A percentile compares a stretch with the other conserved stretches of the same genome.
These are phyloP conservation scores for Dendronephthya gigantea DNA, from an alignment of 64 coral and sea anemone genomes.

Conservation along the genomic window DNA sequence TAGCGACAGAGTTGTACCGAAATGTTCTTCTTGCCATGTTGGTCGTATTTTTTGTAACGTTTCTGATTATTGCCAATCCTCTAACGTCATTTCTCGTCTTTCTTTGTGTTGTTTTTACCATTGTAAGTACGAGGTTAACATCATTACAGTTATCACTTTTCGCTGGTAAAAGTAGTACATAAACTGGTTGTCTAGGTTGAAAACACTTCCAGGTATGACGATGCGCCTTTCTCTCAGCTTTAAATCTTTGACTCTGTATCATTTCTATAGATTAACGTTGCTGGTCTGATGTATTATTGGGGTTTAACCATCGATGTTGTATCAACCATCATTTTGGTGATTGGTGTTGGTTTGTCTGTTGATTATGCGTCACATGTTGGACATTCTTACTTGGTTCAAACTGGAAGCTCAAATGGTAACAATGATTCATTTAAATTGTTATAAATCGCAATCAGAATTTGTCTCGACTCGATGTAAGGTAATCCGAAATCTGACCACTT, in stretches of 20 bases:
- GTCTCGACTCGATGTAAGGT: no score
- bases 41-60: not conserved
- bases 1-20: not conserved
- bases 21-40: not conserved
- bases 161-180: no score
- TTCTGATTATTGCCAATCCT: not conserved
- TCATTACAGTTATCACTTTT: no score
- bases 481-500: no score
- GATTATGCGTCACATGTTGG: constrained; percentile 86
- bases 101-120: constrained; percentile 3
- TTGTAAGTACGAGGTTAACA: not conserved
- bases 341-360: constrained; percentile 77
- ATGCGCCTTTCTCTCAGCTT: no score
- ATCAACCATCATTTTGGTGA: constrained; percentile 57
- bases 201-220: no score
- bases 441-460: no score
- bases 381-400: constrained; percentile 64
- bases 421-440: not conserved
- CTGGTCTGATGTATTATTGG: constrained; percentile 77
- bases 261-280: constrained; percentile 46
- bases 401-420: constrained; percentile 61
- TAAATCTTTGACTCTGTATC: constrained; percentile 82
- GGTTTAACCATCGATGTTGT: constrained; percentile 74
- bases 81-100: not conserved
- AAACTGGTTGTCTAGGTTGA: no score